Evolutionary conservation across 2,113 vertebrate genomes (phyloP).

Genomic region (Lonchura striata): DNA sequence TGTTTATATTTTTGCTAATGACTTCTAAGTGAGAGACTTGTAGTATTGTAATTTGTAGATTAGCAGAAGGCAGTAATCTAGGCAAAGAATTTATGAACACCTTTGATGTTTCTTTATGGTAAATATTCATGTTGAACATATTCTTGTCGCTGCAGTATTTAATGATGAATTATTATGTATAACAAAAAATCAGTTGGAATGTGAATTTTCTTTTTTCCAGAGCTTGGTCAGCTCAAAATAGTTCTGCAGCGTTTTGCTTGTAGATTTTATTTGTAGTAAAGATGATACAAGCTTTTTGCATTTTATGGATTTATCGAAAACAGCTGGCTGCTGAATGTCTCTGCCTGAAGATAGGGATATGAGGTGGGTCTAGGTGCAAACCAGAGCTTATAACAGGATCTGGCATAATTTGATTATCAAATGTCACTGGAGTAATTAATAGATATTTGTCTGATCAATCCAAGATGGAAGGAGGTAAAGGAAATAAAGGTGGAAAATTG

Average conservation of each 20-base stretch:
- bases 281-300: neutral
- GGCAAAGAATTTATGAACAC: neutral
- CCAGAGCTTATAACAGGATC: neutral
- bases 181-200: neutral
- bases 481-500: neutral
- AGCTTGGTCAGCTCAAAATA: neutral
- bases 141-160: neutral
- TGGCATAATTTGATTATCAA: neutral
- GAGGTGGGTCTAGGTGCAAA: neutral
- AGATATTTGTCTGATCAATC: neutral
- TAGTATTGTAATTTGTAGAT: neutral
- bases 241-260: neutral
- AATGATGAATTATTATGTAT: neutral
- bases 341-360: neutral
- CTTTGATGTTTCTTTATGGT: neutral
- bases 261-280: neutral
- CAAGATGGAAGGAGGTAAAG: neutral
- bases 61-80: neutral
- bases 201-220: neutral
- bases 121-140: neutral
- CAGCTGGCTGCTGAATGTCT: neutral
- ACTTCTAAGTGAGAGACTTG: neutral
- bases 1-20: neutral
- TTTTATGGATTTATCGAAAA: neutral
- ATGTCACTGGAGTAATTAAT: neutral